Evolutionary conservation across 1,140 invertebrate genomes (phyloP).

Genomic region (Hormaphis cornu): DNA sequence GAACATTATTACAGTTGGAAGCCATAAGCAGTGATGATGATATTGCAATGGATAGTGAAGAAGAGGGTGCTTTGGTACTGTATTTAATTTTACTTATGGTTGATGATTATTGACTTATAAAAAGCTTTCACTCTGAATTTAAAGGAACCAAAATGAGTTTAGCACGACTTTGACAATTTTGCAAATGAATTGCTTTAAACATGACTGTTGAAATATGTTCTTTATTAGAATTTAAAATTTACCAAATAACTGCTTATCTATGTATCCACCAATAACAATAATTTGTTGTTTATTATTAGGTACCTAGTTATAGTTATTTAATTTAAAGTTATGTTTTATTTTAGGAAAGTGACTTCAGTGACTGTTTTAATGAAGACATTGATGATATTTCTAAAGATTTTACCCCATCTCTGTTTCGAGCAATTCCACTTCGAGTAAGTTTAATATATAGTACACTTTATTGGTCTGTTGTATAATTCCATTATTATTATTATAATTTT

Average conservation of each 20-base stretch:
- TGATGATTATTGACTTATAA: too few relatives aligned
- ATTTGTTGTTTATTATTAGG: too few relatives aligned
- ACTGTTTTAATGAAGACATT: neutral
- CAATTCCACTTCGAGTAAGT: neutral
- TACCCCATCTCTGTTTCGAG: neutral
- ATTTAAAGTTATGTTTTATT: neutral
- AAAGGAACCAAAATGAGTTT: too few relatives aligned
- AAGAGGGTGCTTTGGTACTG: neutral
- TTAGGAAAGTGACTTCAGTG: slow-evolving; percentile 2
- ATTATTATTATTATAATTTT: neutral
- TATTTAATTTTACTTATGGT: neutral
- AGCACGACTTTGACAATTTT: too few relatives aligned
- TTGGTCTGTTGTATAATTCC: too few relatives aligned
- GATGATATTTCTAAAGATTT: neutral
- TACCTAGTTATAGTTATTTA: too few relatives aligned
- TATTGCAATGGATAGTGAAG: neutral
- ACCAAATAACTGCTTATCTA: too few relatives aligned
- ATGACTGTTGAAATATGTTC: too few relatives aligned
- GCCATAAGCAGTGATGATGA: slow-evolving; percentile 25
- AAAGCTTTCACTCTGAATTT: too few relatives aligned
- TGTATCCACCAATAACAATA: too few relatives aligned
- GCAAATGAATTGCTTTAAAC: too few relatives aligned
- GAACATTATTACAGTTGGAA: neutral
- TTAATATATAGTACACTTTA: neutral
- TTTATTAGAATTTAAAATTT: too few relatives aligned